phyloP scores from a whole-genome alignment of 2,888 invertebrate genomes.

The Ophion ellenae region DNA sequence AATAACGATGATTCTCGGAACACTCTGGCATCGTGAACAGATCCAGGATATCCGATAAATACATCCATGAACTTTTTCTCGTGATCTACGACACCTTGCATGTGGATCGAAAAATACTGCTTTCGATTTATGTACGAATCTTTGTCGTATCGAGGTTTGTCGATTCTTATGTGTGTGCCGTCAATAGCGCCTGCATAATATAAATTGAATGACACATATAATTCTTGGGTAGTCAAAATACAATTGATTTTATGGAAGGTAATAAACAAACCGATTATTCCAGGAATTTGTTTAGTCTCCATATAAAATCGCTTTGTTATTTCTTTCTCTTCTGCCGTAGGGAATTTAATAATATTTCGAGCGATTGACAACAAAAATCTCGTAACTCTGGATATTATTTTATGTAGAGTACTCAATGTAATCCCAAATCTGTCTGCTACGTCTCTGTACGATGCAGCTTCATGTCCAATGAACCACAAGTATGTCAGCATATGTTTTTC shows the following conservation, averaged over 20 bases:
- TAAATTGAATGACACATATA: no score
- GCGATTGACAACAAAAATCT: no score
- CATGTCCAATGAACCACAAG: not conserved
- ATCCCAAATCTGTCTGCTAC: not conserved
- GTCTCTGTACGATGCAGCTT: not conserved
- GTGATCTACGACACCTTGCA: constrained; percentile 30
- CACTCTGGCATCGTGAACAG: not conserved
- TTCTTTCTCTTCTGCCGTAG: no score
- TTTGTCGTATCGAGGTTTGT: constrained; percentile 5
- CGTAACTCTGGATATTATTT: no score
- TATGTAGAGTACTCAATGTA: not conserved
- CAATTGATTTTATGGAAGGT: no score
- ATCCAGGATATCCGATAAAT: not conserved
- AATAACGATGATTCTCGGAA: constrained; percentile 10
- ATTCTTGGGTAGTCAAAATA: no score
- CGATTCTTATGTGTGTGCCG: no score
- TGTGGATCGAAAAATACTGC: constrained; percentile 15
- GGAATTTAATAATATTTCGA: no score
- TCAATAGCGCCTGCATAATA: no score
- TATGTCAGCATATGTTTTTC: not conserved
- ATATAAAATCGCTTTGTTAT: no score
- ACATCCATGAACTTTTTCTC: constrained; percentile 14
- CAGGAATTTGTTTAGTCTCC: no score
- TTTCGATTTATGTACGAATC: constrained; percentile 34
- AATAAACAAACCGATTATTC: no score